Evolutionary conservation across 2,888 invertebrate genomes (phyloP), one percentile per base, ranked within the genome.

Genomic region (Acrobasis repandana): DNA sequence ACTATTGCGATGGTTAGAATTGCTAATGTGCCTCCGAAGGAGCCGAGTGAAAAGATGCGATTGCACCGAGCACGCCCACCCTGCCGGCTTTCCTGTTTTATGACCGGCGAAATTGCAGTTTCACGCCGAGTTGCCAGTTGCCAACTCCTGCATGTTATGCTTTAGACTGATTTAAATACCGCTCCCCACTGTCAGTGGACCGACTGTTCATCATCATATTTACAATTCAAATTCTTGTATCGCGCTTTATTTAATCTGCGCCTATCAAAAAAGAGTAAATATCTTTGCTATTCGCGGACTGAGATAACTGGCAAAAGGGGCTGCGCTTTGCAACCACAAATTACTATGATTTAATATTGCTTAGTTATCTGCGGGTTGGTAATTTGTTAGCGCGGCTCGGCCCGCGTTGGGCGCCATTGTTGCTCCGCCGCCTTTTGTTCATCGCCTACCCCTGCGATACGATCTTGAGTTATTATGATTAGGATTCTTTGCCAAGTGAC

Each of bases 301-400:
- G 76, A 84, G 86, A 88, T 88, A 83, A 82, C 77, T 80, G 76
- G 76, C 73, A 73, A 82, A 84, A 80, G 84, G 85, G 86, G 80
- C 80, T 82, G 80, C 80, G 88, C 84, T 82, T 85, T 85, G 85
- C 84, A 80, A 80, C 87, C 89, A 89, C 90, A 91, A 91, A 92
- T 91, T 91, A 89, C 88, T 90, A 89, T 90, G 91, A 92, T 91
- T 92, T 91, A 91, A 91, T 91, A 92, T 90, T 90, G 89, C 90
- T 88, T 90, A 91, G 90, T 90, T 92, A 92, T 92, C 91, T 90
- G 87, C 75, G 86, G 85, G 86, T 72, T 81, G 86, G 88, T 90
- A 90, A 91, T 92, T 92, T 91, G 91, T 91, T 89, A 88, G 88
- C 82, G 85, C 82, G 83, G 79, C 82, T 85, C 77, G 79, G 77